Evolutionary conservation across 2,888 invertebrate genomes (phyloP).

Genomic region (Caenorhabditis sinica): DNA sequence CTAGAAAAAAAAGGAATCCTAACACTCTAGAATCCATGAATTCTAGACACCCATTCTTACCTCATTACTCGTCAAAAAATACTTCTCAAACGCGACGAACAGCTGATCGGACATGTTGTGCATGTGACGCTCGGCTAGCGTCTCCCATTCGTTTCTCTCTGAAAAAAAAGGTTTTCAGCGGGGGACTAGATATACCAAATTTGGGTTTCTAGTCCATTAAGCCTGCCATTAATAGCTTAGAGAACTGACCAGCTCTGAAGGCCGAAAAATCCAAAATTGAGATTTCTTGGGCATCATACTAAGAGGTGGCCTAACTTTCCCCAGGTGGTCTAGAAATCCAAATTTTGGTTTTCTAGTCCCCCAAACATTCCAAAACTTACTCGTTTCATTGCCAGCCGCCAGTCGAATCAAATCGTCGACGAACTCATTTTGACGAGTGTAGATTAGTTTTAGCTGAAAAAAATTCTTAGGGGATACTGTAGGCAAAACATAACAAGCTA

Average conservation of each 20-base stretch:
- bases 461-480: not conserved
- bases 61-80: constrained; percentile 81
- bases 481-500: not conserved
- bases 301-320: not conserved
- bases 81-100: constrained; percentile 83
- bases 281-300: too few relatives aligned
- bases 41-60: constrained; percentile 39
- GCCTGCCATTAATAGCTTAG: too few relatives aligned
- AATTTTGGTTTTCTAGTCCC: not conserved
- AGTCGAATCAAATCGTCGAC: constrained; percentile 76
- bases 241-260: too few relatives aligned
- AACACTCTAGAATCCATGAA: too few relatives aligned
- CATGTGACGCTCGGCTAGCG: constrained; percentile 76
- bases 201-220: not conserved
- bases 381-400: constrained; percentile 66
- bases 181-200: not conserved
- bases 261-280: too few relatives aligned
- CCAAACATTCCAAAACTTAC: too few relatives aligned
- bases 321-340: not conserved
- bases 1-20: too few relatives aligned
- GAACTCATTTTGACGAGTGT: constrained; percentile 77
- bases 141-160: constrained; percentile 71
- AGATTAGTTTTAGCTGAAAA: constrained; percentile 78
- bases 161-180: constrained; percentile 9
- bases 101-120: constrained; percentile 83